A percentile compares a stretch with the other conserved stretches of the same genome.
These are phyloP conservation scores for Anneissia japonica DNA, from an alignment of 35 echinoderm and acorn worm genomes.

Conservation along the genomic window DNA sequence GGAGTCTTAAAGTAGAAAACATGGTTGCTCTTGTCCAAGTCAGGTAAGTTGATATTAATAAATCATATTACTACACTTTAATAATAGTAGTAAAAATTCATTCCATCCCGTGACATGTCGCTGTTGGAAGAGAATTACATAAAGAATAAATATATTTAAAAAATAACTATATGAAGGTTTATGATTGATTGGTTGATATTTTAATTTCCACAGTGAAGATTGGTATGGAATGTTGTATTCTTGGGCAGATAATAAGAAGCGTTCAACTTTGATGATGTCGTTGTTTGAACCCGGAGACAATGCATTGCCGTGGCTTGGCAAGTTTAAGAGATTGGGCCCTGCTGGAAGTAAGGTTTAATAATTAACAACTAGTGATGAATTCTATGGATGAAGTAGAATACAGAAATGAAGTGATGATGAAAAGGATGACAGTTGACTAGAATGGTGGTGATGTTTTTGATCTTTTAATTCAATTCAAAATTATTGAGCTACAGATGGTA, in stretches of 20 bases:
- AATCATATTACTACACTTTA: not conserved
- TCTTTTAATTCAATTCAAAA: not conserved
- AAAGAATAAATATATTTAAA: no score
- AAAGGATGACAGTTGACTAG: not conserved
- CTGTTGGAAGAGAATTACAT: not conserved
- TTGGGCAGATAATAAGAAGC: constrained; percentile 96
- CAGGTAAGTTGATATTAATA: constrained; percentile 45
- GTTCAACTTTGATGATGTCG: constrained; percentile 86
- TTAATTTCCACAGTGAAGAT: constrained; percentile 48
- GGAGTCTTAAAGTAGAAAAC: constrained; percentile 82
- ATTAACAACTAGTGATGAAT: no score
- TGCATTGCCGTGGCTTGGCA: constrained; percentile 83
- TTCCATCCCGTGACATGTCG: not conserved
- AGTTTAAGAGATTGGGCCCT: constrained; percentile 66
- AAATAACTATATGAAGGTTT: no score
- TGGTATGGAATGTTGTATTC: constrained; percentile 97
- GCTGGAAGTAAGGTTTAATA: constrained; percentile 50
- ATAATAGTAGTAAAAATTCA: not conserved
- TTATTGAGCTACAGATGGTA: no score
- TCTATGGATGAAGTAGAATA: not conserved
- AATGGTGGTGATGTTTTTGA: not conserved
- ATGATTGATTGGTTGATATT: no score
- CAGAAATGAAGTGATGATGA: not conserved
- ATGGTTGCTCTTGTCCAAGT: constrained; percentile 85
- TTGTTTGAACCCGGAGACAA: constrained; percentile 72